phyloP scores from a whole-genome alignment of 2,888 invertebrate genomes.

The Eilema sororculum region DNA sequence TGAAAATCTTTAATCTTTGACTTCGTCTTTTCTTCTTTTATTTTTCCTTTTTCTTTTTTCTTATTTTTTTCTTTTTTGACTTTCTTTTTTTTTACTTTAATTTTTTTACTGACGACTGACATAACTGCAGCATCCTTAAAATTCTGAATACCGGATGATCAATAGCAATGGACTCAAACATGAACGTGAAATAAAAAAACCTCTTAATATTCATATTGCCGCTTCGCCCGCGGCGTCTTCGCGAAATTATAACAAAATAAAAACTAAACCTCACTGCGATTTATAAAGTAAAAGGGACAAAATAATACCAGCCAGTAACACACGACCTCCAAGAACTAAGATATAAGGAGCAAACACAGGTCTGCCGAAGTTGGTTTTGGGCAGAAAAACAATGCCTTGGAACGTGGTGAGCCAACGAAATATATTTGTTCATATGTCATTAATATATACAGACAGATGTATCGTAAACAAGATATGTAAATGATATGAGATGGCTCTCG shows the following conservation, averaged over 20 bases:
- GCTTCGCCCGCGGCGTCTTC: slow-evolving; percentile 78
- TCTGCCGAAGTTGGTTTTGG: slow-evolving; percentile 53
- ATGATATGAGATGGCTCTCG: slow-evolving; percentile 67
- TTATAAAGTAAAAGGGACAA: slow-evolving; percentile 79
- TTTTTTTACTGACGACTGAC: too few species aligned
- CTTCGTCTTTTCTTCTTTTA: too few species aligned
- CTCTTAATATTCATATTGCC: slow-evolving; percentile 80
- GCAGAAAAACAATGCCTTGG: slow-evolving; percentile 69
- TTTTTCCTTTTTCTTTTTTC: too few species aligned
- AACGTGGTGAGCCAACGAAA: slow-evolving; percentile 66
- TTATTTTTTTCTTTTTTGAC: too few species aligned
- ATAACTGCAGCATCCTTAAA: background rate
- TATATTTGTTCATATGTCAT: slow-evolving; percentile 79
- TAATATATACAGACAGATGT: slow-evolving; percentile 74
- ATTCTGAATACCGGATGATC: slow-evolving; percentile 30
- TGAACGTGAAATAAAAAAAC: slow-evolving; percentile 63
- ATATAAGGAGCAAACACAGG: slow-evolving; percentile 25
- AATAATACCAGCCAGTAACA: slow-evolving; percentile 56
- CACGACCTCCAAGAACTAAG: slow-evolving; percentile 48
- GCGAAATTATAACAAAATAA: slow-evolving; percentile 85
- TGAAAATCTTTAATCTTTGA: too few species aligned
- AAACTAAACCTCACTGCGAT: slow-evolving; percentile 73
- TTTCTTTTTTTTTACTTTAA: background rate
- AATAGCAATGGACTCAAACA: slow-evolving; percentile 56
- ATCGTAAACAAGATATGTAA: slow-evolving; percentile 80